Evolutionary conservation across 2,797 vertebrate genomes (phyloP).

Genomic region (Premnoplex brunnescens): DNA sequence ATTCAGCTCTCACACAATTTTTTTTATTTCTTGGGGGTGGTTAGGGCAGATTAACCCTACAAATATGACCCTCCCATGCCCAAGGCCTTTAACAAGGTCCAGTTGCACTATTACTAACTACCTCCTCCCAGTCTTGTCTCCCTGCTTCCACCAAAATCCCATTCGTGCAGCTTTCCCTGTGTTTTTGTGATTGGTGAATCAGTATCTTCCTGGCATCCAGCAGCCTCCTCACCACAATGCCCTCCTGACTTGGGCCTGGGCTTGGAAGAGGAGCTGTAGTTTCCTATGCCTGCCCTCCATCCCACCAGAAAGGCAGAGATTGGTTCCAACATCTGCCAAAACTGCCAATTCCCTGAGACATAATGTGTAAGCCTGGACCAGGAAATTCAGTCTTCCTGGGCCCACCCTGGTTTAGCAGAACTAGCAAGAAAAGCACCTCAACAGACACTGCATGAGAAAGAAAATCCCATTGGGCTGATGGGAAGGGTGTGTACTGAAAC

Average conservation of each 20-base stretch:
- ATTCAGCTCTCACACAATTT: neutral
- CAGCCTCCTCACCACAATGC: neutral
- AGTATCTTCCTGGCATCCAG: neutral
- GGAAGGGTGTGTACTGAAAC: neutral
- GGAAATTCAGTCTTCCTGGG: neutral
- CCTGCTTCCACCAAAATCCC: neutral
- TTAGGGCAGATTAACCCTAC: neutral
- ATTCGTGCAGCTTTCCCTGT: neutral
- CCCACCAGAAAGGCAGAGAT: neutral
- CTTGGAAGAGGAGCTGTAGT: neutral
- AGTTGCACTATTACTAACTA: accelerated
- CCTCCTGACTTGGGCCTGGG: neutral
- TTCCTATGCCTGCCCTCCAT: neutral
- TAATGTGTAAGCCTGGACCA: neutral
- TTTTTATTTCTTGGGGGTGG: neutral
- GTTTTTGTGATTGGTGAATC: neutral
- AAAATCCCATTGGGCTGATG: accelerated
- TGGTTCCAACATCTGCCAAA: neutral
- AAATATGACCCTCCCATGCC: neutral
- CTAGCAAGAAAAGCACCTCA: neutral
- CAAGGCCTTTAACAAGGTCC: neutral
- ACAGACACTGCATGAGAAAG: accelerated
- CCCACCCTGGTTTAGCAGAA: neutral
- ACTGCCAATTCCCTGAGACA: neutral
- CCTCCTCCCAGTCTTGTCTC: neutral